Conservation (phyloP, 1,140 invertebrate species). For the Physella acuta region DNA sequence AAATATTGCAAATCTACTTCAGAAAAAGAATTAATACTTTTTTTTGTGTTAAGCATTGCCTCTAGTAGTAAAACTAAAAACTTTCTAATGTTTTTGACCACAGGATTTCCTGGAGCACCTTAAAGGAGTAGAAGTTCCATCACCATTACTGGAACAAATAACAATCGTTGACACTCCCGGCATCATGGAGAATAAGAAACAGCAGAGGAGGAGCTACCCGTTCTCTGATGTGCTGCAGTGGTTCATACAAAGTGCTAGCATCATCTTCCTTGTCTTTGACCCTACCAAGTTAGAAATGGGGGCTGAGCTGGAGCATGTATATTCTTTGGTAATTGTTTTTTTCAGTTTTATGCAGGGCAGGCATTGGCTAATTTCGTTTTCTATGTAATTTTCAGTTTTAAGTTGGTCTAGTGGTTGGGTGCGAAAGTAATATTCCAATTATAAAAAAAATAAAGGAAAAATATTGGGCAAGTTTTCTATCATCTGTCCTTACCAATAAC, state of each 20-base stretch:
- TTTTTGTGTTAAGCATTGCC: neutral
- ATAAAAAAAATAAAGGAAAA: no score
- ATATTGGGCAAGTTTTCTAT: no score
- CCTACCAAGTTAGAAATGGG: constrained; percentile 92
- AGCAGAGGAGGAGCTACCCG: constrained; percentile 87
- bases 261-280: constrained; percentile 93
- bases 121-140: constrained; percentile 77
- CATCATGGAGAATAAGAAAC: constrained; percentile 89
- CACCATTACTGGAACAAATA: constrained; percentile 82
- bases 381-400: no score
- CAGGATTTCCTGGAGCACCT: constrained; percentile 87
- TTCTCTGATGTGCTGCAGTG: constrained; percentile 95
- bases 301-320: constrained; percentile 77
- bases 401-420: no score
- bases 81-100: no score
- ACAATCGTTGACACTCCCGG: constrained; percentile 96
- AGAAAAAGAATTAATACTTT: neutral
- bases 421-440: no score
- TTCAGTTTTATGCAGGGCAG: neutral
- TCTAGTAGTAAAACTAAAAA: constrained; percentile 1
- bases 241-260: constrained; percentile 92
- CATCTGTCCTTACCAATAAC: no score
- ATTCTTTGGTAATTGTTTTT: neutral
- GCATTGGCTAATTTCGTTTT: no score
- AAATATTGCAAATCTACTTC: neutral